Evolutionary conservation across 2,113 vertebrate species (phyloP), one percentile per base, ranked within the genome.

Genomic region (Hucho hucho): DNA sequence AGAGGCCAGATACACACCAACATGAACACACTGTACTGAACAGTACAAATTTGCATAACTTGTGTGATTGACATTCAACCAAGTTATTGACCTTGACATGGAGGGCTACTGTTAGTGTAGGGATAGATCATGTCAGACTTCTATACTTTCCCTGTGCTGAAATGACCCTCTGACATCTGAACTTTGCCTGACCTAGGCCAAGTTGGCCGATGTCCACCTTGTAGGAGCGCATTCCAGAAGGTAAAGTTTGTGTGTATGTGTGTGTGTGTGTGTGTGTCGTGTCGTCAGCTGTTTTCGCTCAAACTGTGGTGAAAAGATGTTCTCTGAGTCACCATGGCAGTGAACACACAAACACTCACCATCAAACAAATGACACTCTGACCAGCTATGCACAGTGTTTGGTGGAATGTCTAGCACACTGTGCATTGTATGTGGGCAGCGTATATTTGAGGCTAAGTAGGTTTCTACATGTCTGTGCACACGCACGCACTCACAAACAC

Each of bases 281-380:
- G 37, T 43, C 7, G 0, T 43, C 7, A 43, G 37, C 84, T 86
- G 80, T 87, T 65, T 84, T 87, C 86, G 77, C 73, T 28, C 65
- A 32, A 1, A 43, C 78, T 73, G 56, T 75, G 43, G 70, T 70
- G 76, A 68, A 18, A 56, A 69, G 53, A 78, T 84, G 70, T 59
- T 85, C 82, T 61, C 25, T 20, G 69, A 64, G 59, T 87, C 77
- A 32, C 81, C 76, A 83, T 81, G 80, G 68, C 28, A 74, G 28
- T 70, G 64, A 72, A 53, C 29, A 68, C 65, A 61, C 53, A 22
- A 43, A 26, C 20, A 37, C 28, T 25, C 4, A 59, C 59, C 22
- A 37, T 18, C 14, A 11, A 43, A 43, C 32, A 29, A 73, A 73
- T 25, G 0, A n/a, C 56, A 12, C 4, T 64, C 47, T 24, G 20